Conservation (phyloP, 2,797 vertebrate species). For the Microctenopoma lineatum region DNA sequence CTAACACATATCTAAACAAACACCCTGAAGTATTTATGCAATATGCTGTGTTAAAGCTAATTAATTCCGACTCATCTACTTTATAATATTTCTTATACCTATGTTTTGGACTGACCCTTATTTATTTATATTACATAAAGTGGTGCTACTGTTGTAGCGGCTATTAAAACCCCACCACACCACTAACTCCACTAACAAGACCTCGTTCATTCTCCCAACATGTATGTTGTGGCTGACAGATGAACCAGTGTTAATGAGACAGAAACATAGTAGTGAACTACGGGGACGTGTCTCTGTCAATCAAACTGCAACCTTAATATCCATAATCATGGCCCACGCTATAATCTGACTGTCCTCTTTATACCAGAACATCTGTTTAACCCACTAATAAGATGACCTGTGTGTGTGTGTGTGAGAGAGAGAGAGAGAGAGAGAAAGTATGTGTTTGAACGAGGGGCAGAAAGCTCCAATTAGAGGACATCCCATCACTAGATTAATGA, state of each 20-base stretch:
- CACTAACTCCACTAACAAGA: neutral
- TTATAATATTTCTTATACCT: too few species aligned
- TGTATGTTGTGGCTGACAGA: constrained; percentile 42
- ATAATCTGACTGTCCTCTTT: constrained; percentile 58
- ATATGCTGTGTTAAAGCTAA: too few species aligned
- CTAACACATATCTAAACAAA: neutral
- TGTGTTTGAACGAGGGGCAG: constrained; percentile 45
- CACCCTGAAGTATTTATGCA: too few species aligned
- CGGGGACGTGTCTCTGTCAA: constrained; percentile 52
- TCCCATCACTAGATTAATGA: constrained; percentile 85
- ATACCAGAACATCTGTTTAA: constrained; percentile 81
- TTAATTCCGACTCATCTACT: too few species aligned
- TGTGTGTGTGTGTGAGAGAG: neutral
- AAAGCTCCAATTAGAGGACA: constrained; percentile 83
- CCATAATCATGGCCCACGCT: constrained; percentile 58
- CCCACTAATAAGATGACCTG: constrained; percentile 81
- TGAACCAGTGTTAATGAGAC: constrained; percentile 48
- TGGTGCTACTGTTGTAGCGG: too few species aligned
- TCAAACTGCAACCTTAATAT: constrained; percentile 59
- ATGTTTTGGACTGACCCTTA: too few species aligned
- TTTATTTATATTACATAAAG: too few species aligned
- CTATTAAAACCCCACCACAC: neutral
- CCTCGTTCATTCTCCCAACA: constrained; percentile 22
- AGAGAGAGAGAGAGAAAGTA: constrained; percentile 2
- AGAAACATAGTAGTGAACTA: constrained; percentile 21